A percentile compares a stretch with the other conserved stretches of the same genome.
Evolutionary conservation across 2,113 vertebrate genomes (phyloP).

Genomic region (Dipodomys stephensi): DNA sequence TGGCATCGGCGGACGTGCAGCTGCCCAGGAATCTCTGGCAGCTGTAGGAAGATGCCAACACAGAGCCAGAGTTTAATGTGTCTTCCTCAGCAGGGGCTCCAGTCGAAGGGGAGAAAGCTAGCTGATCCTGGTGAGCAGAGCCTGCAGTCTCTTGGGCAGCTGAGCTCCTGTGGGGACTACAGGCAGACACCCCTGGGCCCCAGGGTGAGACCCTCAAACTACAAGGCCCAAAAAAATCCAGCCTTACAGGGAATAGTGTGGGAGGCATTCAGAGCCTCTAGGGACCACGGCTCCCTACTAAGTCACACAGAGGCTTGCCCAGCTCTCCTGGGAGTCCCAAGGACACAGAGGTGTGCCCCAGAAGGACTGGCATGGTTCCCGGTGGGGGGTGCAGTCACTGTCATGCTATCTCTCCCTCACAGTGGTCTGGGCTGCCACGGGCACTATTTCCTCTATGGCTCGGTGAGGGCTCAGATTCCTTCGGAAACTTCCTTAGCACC

Average conservation of each 20-base stretch:
- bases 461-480: background rate
- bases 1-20: background rate
- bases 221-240: background rate
- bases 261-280: fast-evolving
- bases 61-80: background rate
- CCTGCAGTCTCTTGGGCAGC: background rate
- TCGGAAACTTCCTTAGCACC: background rate
- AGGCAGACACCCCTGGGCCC: background rate
- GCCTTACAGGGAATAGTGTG: background rate
- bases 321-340: background rate
- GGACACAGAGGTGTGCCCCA: background rate
- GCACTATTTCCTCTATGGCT: background rate
- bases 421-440: fast-evolving
- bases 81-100: constrained; percentile 28
- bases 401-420: background rate
- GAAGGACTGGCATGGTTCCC: background rate
- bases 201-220: background rate
- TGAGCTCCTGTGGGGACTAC: background rate
- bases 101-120: background rate
- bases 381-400: background rate
- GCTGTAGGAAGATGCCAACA: constrained; percentile 49
- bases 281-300: background rate
- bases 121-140: background rate
- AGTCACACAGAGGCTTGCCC: background rate
- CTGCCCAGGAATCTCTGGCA: background rate